Base-by-base conservation (phyloP, 2,797 vertebrate species). In the Sternarchorhynchus goeldii region DNA sequence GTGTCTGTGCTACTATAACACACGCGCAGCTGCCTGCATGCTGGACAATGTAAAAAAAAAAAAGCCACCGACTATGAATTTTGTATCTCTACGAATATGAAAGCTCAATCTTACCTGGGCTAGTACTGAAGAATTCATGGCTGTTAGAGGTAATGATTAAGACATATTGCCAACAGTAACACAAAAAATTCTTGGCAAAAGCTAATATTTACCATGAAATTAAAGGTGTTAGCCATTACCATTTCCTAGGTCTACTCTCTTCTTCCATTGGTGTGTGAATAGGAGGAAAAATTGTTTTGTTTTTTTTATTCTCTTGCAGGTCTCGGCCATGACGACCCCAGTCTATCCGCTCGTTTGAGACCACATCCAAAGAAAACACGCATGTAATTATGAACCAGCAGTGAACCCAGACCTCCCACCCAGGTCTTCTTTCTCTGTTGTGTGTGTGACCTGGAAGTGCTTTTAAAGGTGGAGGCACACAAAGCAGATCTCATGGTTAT, bases 301-400 rank as follows among this genome's bases (percentile, higher is more conserved):
- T 84, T 81, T 62, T 78, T 73, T 82, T 14, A 14, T 50, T 83
- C 77, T 77, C 85, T 81, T 34, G 58, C 29, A 79, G 31, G 25
- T 62, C 69, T 68, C 77, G 70, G 75, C 69, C 75, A 78, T 67
- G 25, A 56, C 69, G 77, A 82, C 45, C 79, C 80, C 76, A 66
- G 65, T 70, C 70, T 76, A 71, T 85, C 76, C 82, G 72, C 80
- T 77, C 86, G 67, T 89, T 86, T 84, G 73, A 92, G 84, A 77
- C 80, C 57, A 58, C 34, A 18, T 91, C 93, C 92, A 93, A 93
- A 90, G 86, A 89, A 92, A 93, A 93, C 89, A 93, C 85, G 90
- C 39, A 6, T 80, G 77, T 85, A 63, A 81, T 80, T 88, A 89
- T 90, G 89, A 88, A 91, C 89, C 90, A 88, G 84, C 88, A 90